Base-by-base conservation (phyloP, 1,140 invertebrate species). In the Aphidius ervi region DNA sequence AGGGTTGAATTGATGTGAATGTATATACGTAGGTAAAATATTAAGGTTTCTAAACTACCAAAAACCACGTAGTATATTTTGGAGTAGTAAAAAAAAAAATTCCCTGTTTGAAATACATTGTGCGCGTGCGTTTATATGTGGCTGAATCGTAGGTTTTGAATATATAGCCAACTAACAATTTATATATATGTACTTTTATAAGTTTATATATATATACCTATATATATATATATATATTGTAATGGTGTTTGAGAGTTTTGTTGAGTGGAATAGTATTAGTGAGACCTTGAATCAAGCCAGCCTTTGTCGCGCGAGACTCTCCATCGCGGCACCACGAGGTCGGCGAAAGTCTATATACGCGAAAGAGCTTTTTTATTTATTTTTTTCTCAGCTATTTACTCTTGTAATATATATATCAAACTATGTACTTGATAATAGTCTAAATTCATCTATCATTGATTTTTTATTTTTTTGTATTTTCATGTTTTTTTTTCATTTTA, bases 321-420 rank as follows among this genome's bases (percentile, higher is more conserved):
- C 9, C 66, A 71, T 70, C 71, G 71, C 64, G 64, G 53, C 68
- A 70, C 71, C 74, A 75, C 76, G 76, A 78, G 76, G 76, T 74
- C 75, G 75, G 75, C 78, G 78, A 80, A 80, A 79, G 77, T 78
- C 73, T 78, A 80, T 74, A 74, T 76, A 74, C 60, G 52, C 42
- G 42, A 40, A 41, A 37, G 73, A 78, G 75, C 75, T 78, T 76
- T 76, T 78, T 79, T 79, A 70, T 74, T 75, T 69, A 3, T 3
- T 4, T 3, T 1, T 3, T 31, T 31, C 1, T 31, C 16, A 16
- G 23, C 23, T 31, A 31, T 31, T 31, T 31, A 31, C 23, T 31
- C 23, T 31, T 4, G 23, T 31, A 31, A 31, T 31, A 31, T 31
- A 31, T 31, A 31, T 31, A 31, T 31, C 23, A 31, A 31, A 31